These are phyloP conservation scores for Heliconius ethilla DNA, from an alignment of 2,888 invertebrate genomes.

Conservation along the genomic window DNA sequence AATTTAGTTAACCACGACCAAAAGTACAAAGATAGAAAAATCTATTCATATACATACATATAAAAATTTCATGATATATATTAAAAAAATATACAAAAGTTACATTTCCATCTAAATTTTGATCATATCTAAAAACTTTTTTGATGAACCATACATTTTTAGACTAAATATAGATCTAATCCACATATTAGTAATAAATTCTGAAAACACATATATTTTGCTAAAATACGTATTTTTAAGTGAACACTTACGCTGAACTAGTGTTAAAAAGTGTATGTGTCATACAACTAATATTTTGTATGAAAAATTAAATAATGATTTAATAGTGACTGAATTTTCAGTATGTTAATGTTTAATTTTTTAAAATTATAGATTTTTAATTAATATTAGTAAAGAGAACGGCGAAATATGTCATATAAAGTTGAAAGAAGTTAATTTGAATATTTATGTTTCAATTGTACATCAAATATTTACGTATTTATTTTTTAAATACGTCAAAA, in stretches of 20 bases:
- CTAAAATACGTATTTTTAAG: background rate
- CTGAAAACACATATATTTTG: background rate
- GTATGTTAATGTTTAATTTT: no score
- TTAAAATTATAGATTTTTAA: no score
- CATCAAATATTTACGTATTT: background rate
- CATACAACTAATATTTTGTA: background rate
- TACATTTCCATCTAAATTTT: constrained; percentile 41
- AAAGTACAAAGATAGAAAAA: constrained; percentile 46
- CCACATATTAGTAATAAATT: constrained; percentile 14
- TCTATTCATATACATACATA: constrained; percentile 39
- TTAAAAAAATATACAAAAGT: constrained; percentile 60
- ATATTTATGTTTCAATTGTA: background rate
- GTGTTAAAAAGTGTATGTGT: background rate
- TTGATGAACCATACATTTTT: constrained; percentile 2
- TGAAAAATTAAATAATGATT: background rate
- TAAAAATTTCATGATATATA: constrained; percentile 50
- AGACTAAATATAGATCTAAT: constrained; percentile 3
- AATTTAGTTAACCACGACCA: constrained; percentile 4
- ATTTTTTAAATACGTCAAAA: background rate
- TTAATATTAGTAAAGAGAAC: background rate
- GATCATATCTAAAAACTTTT: background rate
- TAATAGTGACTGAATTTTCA: no score
- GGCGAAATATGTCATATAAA: no score
- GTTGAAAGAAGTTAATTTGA: background rate
- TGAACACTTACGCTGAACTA: constrained; percentile 5